Conservation (phyloP, 2,888 invertebrate genomes). For the Himalopsyche japonica region DNA sequence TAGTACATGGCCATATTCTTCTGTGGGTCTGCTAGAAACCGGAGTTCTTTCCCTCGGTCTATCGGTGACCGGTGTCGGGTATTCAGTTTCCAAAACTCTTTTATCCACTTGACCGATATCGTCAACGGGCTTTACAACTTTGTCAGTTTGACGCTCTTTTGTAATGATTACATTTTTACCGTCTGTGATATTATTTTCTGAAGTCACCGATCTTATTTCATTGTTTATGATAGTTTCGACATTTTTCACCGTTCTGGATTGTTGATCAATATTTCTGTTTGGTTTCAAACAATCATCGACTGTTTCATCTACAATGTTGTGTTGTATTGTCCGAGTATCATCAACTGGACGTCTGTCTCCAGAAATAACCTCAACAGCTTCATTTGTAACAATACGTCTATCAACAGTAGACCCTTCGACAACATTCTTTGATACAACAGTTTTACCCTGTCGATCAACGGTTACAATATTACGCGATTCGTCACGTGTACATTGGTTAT, state of each 20-base stretch:
- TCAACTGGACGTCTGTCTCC: neutral
- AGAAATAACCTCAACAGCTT: neutral
- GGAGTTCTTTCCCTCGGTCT: constrained; percentile 44
- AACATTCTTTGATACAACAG: neutral
- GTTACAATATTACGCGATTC: neutral
- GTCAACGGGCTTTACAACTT: neutral
- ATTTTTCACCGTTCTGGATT: constrained; percentile 3
- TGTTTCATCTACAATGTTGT: neutral
- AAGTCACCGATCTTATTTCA: neutral
- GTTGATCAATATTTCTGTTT: neutral
- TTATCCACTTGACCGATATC: constrained; percentile 42
- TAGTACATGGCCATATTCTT: constrained; percentile 43
- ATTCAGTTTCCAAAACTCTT: constrained; percentile 43
- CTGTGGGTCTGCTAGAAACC: constrained; percentile 13
- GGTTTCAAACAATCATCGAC: neutral
- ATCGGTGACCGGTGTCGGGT: constrained; percentile 45
- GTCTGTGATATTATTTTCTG: neutral
- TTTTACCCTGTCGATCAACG: neutral
- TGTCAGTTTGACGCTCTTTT: neutral
- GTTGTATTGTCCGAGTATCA: neutral
- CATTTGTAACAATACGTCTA: neutral
- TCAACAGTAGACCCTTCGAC: neutral
- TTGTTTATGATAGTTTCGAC: neutral
- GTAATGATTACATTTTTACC: neutral
- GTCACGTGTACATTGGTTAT: neutral